These are phyloP conservation scores for Apantesis nais DNA, from an alignment of 2,888 invertebrate genomes.

Conservation along the genomic window DNA sequence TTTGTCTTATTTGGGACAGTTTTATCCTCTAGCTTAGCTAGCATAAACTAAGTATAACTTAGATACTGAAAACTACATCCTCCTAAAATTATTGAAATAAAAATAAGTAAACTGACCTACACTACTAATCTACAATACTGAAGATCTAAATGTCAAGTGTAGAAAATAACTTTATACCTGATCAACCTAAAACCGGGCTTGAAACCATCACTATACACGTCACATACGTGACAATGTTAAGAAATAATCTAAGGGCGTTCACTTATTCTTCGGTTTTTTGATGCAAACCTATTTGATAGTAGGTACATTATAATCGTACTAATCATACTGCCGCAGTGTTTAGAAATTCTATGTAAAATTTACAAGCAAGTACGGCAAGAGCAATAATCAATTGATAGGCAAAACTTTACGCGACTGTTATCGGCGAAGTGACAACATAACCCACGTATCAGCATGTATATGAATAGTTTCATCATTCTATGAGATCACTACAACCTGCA, in stretches of 20 bases:
- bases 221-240: neutral
- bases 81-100: neutral
- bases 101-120: no score
- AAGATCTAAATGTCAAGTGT: neutral
- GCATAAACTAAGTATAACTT: neutral
- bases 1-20: slow-evolving; percentile 39
- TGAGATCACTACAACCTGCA: slow-evolving; percentile 9
- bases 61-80: neutral
- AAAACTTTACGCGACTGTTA: neutral
- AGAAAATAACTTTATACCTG: neutral
- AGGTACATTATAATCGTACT: neutral
- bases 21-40: slow-evolving; percentile 17
- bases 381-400: neutral
- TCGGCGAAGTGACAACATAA: neutral
- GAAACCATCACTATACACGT: neutral
- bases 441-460: neutral
- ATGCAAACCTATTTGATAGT: neutral
- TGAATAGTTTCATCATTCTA: slow-evolving; percentile 4
- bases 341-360: neutral
- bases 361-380: neutral
- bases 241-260: neutral
- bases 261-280: neutral
- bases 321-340: neutral
- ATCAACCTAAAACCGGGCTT: neutral
- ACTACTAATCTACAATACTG: neutral